Conservation (phyloP, 2,113 vertebrate species). For the Callocephalon fimbriatum region DNA sequence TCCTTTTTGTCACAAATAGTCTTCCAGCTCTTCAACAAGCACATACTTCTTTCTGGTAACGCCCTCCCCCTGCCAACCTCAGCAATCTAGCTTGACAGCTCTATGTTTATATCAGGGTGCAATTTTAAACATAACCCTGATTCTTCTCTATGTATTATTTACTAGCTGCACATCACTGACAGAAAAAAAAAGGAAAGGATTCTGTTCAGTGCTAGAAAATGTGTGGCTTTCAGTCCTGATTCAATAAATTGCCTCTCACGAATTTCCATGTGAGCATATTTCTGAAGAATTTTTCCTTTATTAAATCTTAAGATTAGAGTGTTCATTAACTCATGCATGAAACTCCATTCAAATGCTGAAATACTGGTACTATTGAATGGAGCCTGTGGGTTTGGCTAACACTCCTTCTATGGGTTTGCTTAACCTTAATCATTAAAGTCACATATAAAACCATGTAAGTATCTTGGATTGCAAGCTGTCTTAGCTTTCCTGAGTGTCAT, state of each 20-base stretch:
- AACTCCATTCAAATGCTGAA: neutral
- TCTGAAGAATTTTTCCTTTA: neutral
- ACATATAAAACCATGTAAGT: neutral
- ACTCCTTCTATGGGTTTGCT: neutral
- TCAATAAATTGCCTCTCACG: neutral
- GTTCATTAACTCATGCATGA: neutral
- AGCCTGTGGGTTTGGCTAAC: neutral
- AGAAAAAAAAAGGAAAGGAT: neutral
- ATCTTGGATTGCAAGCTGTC: neutral
- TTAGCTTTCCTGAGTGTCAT: neutral
- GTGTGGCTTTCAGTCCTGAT: constrained; percentile 2
- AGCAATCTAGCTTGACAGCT: neutral
- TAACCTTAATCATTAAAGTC: neutral
- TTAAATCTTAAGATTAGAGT: neutral
- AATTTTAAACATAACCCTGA: neutral
- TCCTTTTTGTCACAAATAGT: neutral
- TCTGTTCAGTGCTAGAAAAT: neutral
- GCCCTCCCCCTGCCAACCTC: neutral
- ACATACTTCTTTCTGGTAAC: neutral
- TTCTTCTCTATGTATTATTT: constrained; percentile 33
- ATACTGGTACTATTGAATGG: neutral
- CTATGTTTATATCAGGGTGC: constrained; percentile 11
- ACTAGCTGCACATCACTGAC: neutral
- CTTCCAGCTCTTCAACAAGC: neutral
- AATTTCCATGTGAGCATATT: neutral